Base-by-base conservation (phyloP, 2,797 vertebrate species). In the Okamejei kenojei region DNA sequence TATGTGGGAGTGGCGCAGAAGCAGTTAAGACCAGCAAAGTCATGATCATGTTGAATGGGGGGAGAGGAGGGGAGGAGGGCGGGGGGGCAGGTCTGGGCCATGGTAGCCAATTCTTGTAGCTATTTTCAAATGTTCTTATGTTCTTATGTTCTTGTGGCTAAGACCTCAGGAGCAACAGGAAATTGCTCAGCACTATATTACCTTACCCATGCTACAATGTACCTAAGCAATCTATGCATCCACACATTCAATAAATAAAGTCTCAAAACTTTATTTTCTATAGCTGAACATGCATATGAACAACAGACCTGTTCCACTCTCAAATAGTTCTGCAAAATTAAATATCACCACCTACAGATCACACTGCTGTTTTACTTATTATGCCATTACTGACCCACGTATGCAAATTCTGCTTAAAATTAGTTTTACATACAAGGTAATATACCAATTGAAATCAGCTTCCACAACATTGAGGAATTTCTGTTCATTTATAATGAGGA, bases 121-220 rank as follows among this genome's bases (percentile, higher is more conserved):
- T 65, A 65, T 65, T 10, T 65, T 65, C 65, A 10, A 9, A 17
- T 65, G 45, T 45, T 0, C 65, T 10, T 65, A 17, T 3, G 15
- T 65, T 65, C 65, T 10, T 65, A 1, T n/a, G n/a, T n/a, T n/a
- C n/a, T n/a, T n/a, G 17, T 68, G 17, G 82, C 82, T 86, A 86
- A 63, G 58, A 63, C 7, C 80, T 81, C 38, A 81, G 81, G 80
- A 58, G 26, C 54, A 61, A 26, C 54, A 58, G 82, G 54, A 86
- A 86, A 61, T 86, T 86, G 82, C 58, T 29, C n/a, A 86, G 82
- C 82, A n/a, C 54, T n/a, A 86, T 86, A 63, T 63, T 58, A 86
- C 26, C 29, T 63, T 63, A 29, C 58, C 54, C 5, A 11, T 84
- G 11, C 23, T 58, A 63, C 26, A 58, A 63, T n/a, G 29, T 63